Base-by-base conservation (phyloP, 2,113 vertebrate species). In the Pterocles orientalis region DNA sequence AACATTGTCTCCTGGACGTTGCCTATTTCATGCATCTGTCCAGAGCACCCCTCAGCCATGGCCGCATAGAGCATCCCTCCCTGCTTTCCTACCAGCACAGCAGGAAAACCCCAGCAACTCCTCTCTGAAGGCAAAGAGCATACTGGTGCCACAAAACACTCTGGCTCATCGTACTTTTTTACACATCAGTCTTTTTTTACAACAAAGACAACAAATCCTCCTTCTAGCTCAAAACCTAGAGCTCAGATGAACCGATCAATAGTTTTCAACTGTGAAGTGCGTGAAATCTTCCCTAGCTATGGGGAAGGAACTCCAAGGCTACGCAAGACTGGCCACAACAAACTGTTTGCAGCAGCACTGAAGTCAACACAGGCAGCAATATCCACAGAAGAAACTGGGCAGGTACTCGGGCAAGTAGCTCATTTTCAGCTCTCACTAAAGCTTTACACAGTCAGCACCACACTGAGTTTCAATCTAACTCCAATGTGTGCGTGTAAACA, bases 401-500 rank as follows among this genome's bases (percentile, higher is more conserved):
- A 68, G 70, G 33, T 14, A 20, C 13, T 50, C 56, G 53, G 47
- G 10, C n/a, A 71, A 34, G 65, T 4, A 43, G 53, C 29, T 80
- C 58, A 14, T 3, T 13, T 4, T 47, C 31, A 58, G 36, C 50
- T 33, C 36, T 83, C 7, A 0, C 24, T 78, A 50, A 70, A 81
- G 64, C 25, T 47, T 15, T 47, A 43, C 5, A 20, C 16, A 9
- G 11, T 24, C 62, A 57, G 21, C 20, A 4, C 48, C 45, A 34
- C 25, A 7, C 9, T 7, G 36, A 47, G 21, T 54, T 56, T 18
- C 62, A 73, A 14, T 14, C 19, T 6, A 60, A 61, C 10, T 68
- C 60, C 47, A 56, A 4, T 1, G 33, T 3, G 4, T 20, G 11
- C 25, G n/a, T 1, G 0, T 10, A 18, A 71, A 39, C 29, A 90